These are phyloP conservation scores for Hydrophis major DNA, from an alignment of 2,797 vertebrate genomes.

Conservation along the genomic window DNA sequence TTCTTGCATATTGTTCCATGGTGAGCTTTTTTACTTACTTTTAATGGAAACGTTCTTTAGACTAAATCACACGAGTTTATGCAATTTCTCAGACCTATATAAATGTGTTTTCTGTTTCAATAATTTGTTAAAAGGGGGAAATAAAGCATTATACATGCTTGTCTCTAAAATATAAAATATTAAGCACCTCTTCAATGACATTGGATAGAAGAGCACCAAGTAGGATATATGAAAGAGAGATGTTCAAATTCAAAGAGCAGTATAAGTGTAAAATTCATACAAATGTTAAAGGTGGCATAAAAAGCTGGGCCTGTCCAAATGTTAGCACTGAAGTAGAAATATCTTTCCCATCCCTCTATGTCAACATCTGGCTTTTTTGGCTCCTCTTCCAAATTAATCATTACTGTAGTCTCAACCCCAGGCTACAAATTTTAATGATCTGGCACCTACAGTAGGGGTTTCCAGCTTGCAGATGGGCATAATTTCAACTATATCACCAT, in stretches of 20 bases:
- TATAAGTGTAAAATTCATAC: neutral
- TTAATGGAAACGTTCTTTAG: neutral
- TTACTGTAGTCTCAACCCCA: neutral
- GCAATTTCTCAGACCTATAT: neutral
- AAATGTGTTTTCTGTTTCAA: neutral
- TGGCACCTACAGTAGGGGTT: neutral
- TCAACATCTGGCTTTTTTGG: neutral
- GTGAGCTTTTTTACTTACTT: neutral
- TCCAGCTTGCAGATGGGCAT: neutral
- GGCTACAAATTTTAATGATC: neutral
- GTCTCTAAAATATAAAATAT: neutral
- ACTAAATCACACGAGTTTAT: neutral
- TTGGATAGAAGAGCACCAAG: neutral
- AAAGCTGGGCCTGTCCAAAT: neutral
- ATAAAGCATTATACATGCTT: neutral
- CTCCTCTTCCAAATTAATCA: neutral
- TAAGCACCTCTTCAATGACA: neutral
- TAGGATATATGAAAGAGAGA: neutral
- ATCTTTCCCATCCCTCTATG: neutral
- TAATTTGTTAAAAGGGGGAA: neutral
- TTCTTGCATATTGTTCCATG: neutral
- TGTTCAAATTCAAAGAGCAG: neutral
- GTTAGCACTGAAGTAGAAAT: neutral
- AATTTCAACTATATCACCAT: neutral
- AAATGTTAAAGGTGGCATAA: neutral